These are phyloP conservation scores for Diabrotica undecimpunctata DNA, from an alignment of 1,140 invertebrate species.

Conservation along the genomic window DNA sequence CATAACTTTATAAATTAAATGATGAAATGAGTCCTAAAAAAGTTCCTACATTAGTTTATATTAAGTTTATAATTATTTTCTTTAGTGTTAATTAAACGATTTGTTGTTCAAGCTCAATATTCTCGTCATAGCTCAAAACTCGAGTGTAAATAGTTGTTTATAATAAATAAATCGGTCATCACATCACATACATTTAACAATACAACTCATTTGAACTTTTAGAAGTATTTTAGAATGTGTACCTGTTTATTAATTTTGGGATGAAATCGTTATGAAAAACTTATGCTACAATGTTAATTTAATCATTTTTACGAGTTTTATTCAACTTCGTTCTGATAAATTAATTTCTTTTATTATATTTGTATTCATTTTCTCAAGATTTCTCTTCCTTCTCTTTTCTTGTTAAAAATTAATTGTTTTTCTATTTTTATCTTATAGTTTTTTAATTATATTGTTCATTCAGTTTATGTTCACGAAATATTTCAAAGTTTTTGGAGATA, in stretches of 20 bases:
- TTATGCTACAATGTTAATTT: background rate
- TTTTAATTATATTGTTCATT: too few species aligned
- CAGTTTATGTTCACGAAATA: too few species aligned
- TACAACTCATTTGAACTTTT: too few species aligned
- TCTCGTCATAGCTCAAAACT: constrained; percentile 31
- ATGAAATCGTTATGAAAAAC: constrained; percentile 10
- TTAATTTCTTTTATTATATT: too few species aligned
- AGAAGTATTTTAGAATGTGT: too few species aligned
- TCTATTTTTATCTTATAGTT: too few species aligned
- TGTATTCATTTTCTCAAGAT: too few species aligned
- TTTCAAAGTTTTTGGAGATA: too few species aligned
- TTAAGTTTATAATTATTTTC: background rate
- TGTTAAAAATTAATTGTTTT: too few species aligned
- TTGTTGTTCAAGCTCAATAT: constrained; percentile 31
- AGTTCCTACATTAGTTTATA: background rate
- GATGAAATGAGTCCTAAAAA: background rate
- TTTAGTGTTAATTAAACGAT: background rate
- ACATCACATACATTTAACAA: constrained; percentile 25
- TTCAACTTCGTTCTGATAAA: too few species aligned
- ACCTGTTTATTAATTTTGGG: constrained; percentile 11
- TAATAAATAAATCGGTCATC: constrained; percentile 19
- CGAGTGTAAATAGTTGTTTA: constrained; percentile 24
- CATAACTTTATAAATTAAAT: too few species aligned
- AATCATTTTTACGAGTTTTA: background rate
- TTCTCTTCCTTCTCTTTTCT: too few species aligned